Conservation (phyloP, 2,888 invertebrate genomes). For the Morinoia aosen region DNA sequence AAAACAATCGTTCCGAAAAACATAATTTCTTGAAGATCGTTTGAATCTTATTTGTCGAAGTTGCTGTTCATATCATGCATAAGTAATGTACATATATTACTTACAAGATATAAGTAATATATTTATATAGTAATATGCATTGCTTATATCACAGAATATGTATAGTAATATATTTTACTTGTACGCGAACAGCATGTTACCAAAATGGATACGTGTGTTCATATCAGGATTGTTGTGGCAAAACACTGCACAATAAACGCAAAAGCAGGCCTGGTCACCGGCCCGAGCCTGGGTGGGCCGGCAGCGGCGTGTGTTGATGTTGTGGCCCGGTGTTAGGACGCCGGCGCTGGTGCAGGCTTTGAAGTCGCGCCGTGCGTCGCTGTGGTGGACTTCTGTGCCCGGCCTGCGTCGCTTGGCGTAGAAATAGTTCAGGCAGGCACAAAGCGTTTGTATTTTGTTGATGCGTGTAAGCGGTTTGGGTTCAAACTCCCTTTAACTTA, state of each 20-base stretch:
- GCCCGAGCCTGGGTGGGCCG: background rate
- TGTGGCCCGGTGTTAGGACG: background rate
- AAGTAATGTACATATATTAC: no score
- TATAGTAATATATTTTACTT: no score
- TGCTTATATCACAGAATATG: no score
- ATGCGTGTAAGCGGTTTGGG: background rate
- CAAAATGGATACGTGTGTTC: background rate
- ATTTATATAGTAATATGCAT: no score
- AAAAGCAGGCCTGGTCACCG: background rate
- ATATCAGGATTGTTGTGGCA: background rate
- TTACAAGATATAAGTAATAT: no score
- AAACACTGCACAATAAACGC: background rate
- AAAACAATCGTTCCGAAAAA: no score
- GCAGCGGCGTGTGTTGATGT: background rate
- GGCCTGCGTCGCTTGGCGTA: background rate
- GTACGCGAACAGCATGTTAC: no score
- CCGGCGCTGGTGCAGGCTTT: background rate
- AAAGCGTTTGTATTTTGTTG: background rate
- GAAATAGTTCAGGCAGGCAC: background rate
- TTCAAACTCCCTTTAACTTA: background rate
- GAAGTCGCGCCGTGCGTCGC: background rate
- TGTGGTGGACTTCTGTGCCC: background rate
- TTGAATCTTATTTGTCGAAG: no score
- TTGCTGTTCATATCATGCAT: no score
- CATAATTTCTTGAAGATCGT: no score